Percentiles rank a stretch among this genome's conserved stretches.
Conservation (phyloP, 2,888 invertebrate species). For the Lymantria dispar region DNA sequence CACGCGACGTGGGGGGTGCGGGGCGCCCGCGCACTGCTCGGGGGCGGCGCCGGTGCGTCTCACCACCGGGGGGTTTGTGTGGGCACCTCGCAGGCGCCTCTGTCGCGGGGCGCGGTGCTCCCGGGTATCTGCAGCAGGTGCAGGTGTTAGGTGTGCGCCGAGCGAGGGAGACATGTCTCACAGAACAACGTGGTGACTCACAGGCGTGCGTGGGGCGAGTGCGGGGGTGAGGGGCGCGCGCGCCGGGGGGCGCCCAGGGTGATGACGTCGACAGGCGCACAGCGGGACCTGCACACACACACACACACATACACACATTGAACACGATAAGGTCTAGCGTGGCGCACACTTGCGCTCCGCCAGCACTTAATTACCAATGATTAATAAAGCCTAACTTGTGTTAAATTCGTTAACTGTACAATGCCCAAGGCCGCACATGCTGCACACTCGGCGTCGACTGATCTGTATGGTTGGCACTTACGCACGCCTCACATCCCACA, state of each 20-base stretch:
- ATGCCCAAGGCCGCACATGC: no score
- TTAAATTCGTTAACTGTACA: no score
- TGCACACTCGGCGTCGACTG: no score
- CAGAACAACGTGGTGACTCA: constrained; percentile 30
- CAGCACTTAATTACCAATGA: no score
- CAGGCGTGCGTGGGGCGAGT: constrained; percentile 49
- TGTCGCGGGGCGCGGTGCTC: constrained; percentile 13
- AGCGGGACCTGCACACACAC: not conserved
- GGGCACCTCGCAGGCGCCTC: constrained; percentile 4
- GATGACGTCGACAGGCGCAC: constrained; percentile 40
- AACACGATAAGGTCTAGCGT: no score
- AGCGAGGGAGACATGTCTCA: constrained; percentile 25
- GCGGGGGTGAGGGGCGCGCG: constrained; percentile 2
- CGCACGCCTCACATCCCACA: no score
- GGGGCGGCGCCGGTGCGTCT: constrained; percentile 37
- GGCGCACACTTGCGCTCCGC: no score
- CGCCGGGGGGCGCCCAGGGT: constrained; percentile 41
- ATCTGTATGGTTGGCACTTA: no score
- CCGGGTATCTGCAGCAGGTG: constrained; percentile 47
- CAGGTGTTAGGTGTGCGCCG: constrained; percentile 26
- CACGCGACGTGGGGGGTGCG: constrained; percentile 36
- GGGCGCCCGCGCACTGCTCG: constrained; percentile 17
- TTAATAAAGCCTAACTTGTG: no score
- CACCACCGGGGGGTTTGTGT: no score
- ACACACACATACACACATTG: not conserved